Evolutionary conservation across 1,140 invertebrate genomes (phyloP).

Genomic region (Teleopsis dalmanni): DNA sequence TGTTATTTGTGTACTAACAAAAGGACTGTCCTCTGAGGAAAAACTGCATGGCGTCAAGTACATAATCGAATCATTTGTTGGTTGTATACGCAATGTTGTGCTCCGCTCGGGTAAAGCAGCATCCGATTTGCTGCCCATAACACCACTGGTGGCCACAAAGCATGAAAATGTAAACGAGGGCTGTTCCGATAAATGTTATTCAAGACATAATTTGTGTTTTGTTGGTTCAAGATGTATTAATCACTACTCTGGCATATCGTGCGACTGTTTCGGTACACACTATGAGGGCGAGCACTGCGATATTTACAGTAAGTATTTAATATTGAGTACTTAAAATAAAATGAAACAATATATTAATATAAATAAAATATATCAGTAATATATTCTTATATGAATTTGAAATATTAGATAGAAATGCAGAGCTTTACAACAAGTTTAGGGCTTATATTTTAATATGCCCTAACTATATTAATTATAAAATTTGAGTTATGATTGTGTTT

Average conservation of each 20-base stretch:
- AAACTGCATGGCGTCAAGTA: constrained; percentile 80
- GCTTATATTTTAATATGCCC: too few relatives aligned
- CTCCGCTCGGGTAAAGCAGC: constrained; percentile 75
- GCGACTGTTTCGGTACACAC: constrained; percentile 84
- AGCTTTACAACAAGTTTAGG: too few relatives aligned
- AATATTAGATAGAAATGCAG: too few relatives aligned
- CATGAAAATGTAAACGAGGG: constrained; percentile 81
- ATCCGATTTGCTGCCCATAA: constrained; percentile 68
- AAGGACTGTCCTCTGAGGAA: constrained; percentile 77
- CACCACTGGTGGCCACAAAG: constrained; percentile 72
- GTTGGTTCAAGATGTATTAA: constrained; percentile 77
- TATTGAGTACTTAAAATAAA: too few relatives aligned
- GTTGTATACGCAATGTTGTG: constrained; percentile 79
- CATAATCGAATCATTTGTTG: constrained; percentile 85
- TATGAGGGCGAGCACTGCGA: constrained; percentile 87
- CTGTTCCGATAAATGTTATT: constrained; percentile 72
- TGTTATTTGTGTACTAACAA: neutral
- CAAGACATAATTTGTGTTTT: constrained; percentile 73
- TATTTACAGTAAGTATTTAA: constrained; percentile 68
- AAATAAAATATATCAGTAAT: too few relatives aligned
- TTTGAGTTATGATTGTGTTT: too few relatives aligned
- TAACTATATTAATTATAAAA: too few relatives aligned
- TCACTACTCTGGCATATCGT: constrained; percentile 76
- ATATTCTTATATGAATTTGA: too few relatives aligned
- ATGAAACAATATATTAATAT: too few relatives aligned